Conservation (phyloP, 2,888 invertebrate species). For the Nomada flava region DNA sequence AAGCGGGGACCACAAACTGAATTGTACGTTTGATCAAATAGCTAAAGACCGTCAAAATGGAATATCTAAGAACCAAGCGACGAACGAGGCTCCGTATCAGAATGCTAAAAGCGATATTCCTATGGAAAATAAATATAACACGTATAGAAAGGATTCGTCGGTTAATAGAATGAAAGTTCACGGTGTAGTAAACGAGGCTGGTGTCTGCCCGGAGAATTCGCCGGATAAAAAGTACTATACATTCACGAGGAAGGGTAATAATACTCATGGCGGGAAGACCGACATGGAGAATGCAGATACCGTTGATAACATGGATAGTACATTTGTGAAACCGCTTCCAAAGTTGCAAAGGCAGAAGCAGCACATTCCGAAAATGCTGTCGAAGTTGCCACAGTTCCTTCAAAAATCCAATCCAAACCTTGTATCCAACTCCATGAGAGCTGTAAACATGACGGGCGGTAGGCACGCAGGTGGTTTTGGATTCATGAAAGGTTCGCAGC, state of each 20-base stretch:
- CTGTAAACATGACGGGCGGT: constrained; percentile 18
- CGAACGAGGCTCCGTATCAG: constrained; percentile 48
- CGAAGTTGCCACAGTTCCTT: constrained; percentile 79
- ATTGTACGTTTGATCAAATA: constrained; percentile 66
- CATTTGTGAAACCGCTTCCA: constrained; percentile 59
- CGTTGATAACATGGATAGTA: constrained; percentile 51
- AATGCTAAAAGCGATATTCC: constrained; percentile 45
- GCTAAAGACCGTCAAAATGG: constrained; percentile 49
- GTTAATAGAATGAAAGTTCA: constrained; percentile 34
- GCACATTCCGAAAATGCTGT: constrained; percentile 71
- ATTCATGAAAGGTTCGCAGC: constrained; percentile 76
- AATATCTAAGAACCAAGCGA: constrained; percentile 25
- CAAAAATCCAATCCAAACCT: constrained; percentile 83
- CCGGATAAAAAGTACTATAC: constrained; percentile 72
- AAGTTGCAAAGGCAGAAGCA: constrained; percentile 67
- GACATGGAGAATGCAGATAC: constrained; percentile 43
- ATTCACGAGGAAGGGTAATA: constrained; percentile 71
- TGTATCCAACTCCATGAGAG: constrained; percentile 72
- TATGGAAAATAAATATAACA: constrained; percentile 74
- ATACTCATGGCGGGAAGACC: constrained; percentile 43
- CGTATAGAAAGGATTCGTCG: constrained; percentile 72
- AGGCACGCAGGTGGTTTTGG: constrained; percentile 61
- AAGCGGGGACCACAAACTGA: constrained; percentile 64
- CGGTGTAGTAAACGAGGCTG: constrained; percentile 16
- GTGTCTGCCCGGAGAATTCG: constrained; percentile 10